Percentiles rank a stretch among this genome's conserved stretches.
These are phyloP conservation scores for Semaprochilodus insignis DNA, from an alignment of 2,797 vertebrate genomes.

Conservation along the genomic window DNA sequence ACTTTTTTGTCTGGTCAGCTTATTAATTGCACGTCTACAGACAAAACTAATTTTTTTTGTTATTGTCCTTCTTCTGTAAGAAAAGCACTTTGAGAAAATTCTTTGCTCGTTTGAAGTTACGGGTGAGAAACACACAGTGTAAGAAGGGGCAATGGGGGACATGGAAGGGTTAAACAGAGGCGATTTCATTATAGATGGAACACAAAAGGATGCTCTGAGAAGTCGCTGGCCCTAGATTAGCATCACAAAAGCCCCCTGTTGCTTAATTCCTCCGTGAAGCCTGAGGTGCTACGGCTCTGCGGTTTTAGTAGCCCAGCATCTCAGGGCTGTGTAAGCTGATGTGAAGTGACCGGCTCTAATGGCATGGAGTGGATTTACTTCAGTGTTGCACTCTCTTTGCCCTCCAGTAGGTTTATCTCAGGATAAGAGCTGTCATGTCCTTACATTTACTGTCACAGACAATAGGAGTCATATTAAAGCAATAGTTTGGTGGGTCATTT, in stretches of 20 bases:
- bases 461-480: background rate
- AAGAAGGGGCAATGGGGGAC: background rate
- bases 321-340: constrained; percentile 11
- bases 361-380: constrained; percentile 10
- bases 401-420: background rate
- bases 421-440: background rate
- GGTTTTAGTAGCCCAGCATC: constrained; percentile 13
- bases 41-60: too few relatives aligned
- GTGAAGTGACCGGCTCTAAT: constrained; percentile 13
- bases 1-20: too few relatives aligned
- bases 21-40: too few relatives aligned
- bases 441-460: background rate
- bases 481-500: background rate
- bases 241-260: background rate
- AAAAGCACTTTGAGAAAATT: too few relatives aligned
- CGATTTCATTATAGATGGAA: background rate
- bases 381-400: background rate
- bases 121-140: background rate
- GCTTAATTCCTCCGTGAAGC: background rate
- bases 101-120: background rate
- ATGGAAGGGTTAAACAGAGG: background rate
- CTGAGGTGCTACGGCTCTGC: constrained; percentile 4
- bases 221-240: background rate
- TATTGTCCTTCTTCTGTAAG: too few relatives aligned
- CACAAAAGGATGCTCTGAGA: background rate